These are phyloP conservation scores for Metaphire vulgaris DNA, from an alignment of 1,140 invertebrate genomes.

Conservation along the genomic window DNA sequence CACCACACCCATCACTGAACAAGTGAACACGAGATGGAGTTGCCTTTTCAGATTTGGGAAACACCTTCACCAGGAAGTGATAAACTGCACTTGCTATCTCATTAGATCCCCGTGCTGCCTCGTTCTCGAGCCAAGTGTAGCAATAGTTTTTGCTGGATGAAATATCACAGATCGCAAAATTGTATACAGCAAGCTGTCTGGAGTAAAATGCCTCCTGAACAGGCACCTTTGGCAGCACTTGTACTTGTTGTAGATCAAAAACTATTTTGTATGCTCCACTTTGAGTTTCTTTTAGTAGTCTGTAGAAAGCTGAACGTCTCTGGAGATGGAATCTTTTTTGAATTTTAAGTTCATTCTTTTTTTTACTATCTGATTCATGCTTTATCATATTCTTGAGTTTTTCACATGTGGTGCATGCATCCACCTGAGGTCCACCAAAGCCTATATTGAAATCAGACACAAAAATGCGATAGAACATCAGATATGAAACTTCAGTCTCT, in stretches of 20 bases:
- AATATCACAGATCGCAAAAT: too few relatives aligned
- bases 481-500: neutral
- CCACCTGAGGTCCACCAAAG: neutral
- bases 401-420: slow-evolving; percentile 2
- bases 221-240: neutral
- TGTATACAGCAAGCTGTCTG: too few relatives aligned
- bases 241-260: neutral
- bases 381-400: neutral
- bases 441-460: neutral
- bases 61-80: too few relatives aligned
- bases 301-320: neutral
- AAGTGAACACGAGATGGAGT: too few relatives aligned
- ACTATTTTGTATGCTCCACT: neutral
- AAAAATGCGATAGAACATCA: neutral
- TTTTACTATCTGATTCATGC: neutral
- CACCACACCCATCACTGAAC: too few relatives aligned
- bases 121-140: too few relatives aligned
- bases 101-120: too few relatives aligned
- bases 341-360: neutral
- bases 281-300: neutral
- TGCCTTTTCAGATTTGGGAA: too few relatives aligned
- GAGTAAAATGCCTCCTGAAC: too few relatives aligned
- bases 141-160: too few relatives aligned
- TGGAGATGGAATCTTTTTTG: neutral
- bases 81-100: too few relatives aligned